Conservation (phyloP, 2,888 invertebrate genomes). For the Byasa hedistus region DNA sequence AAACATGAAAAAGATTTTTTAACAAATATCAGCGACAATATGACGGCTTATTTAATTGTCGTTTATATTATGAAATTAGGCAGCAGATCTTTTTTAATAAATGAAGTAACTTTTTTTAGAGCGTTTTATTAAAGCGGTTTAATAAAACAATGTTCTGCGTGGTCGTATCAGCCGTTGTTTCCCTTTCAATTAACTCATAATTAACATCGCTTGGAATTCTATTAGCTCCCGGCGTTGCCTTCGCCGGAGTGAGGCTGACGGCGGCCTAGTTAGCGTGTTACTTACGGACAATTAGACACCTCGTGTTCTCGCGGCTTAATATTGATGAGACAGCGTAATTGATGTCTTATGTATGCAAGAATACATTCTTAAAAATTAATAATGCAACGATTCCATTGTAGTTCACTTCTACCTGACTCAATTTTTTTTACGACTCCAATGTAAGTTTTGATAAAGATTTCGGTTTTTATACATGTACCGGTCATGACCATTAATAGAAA, state of each 20-base stretch:
- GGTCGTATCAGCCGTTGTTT: slow-evolving; percentile 36
- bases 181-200: slow-evolving; percentile 48
- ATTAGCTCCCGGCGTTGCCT: slow-evolving; percentile 40
- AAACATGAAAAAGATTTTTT: too few species aligned
- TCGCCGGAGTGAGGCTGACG: slow-evolving; percentile 44
- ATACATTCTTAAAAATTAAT: slow-evolving; percentile 15
- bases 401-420: neutral
- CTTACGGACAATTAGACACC: slow-evolving; percentile 63
- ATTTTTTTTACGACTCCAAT: neutral
- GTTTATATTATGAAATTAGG: neutral
- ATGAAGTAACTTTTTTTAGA: neutral
- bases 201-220: slow-evolving; percentile 40
- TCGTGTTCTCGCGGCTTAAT: slow-evolving; percentile 19
- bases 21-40: too few species aligned
- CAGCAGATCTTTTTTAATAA: neutral
- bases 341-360: slow-evolving; percentile 29
- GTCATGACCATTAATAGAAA: too few species aligned
- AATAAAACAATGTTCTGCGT: slow-evolving; percentile 33
- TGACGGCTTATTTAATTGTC: neutral
- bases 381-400: slow-evolving; percentile 14
- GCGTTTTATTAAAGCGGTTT: slow-evolving; percentile 9
- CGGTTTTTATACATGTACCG: too few species aligned
- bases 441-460: too few species aligned
- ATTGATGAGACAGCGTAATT: slow-evolving; percentile 29
- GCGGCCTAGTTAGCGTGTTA: slow-evolving; percentile 61